Evolutionary conservation across 2,797 vertebrate genomes (phyloP).

Genomic region (Prionace glauca): DNA sequence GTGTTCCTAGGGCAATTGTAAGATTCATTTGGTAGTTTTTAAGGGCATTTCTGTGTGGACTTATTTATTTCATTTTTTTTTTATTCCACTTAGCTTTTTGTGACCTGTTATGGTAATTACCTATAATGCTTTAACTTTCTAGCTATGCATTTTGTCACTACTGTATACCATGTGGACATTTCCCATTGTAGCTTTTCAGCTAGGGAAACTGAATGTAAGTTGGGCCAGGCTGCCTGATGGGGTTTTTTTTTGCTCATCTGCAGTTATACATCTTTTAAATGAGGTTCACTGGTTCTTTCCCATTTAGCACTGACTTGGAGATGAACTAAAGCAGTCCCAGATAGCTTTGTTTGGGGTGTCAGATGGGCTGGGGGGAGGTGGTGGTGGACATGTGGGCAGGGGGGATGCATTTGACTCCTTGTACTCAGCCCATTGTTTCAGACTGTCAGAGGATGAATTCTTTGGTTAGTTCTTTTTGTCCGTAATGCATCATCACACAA

Average conservation of each 20-base stretch:
- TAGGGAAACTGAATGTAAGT: neutral
- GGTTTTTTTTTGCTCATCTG: neutral
- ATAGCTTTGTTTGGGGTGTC: no score
- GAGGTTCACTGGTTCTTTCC: neutral
- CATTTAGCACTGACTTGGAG: neutral
- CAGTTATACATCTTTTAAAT: neutral
- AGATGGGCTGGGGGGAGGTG: no score
- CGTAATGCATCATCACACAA: neutral
- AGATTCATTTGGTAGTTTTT: neutral
- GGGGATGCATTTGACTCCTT: neutral
- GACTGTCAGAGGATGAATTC: neutral
- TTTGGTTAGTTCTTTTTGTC: neutral
- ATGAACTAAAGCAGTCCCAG: no score
- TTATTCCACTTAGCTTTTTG: neutral
- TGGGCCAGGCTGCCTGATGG: neutral
- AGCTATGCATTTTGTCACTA: neutral
- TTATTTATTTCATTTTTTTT: neutral
- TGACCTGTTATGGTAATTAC: neutral
- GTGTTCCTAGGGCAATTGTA: neutral
- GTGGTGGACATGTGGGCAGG: neutral
- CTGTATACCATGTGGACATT: neutral
- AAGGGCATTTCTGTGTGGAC: neutral
- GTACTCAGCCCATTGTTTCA: neutral
- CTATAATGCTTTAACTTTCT: neutral
- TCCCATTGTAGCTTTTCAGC: neutral